These are phyloP conservation scores for Pygocentrus nattereri DNA, from an alignment of 2,797 vertebrate species.

Conservation along the genomic window DNA sequence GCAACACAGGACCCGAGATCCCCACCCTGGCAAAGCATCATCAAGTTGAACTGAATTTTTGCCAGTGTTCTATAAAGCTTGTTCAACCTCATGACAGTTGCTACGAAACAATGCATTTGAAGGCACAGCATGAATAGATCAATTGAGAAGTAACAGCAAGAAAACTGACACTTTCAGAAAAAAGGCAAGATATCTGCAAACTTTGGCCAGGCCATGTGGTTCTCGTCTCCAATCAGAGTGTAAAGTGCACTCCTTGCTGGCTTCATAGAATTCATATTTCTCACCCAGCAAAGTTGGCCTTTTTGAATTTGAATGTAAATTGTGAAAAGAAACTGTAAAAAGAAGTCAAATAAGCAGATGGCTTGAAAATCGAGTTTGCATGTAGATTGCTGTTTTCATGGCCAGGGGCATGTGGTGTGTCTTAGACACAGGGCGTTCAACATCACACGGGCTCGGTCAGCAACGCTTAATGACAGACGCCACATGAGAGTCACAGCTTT, in stretches of 20 bases:
- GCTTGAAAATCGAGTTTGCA: conserved; percentile 5
- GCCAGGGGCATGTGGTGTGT: conserved; percentile 6
- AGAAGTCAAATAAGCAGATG: conserved; percentile 4
- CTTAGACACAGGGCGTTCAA: neutral
- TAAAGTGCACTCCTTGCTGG: neutral
- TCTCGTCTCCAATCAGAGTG: neutral
- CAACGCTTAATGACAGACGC: conserved; percentile 15
- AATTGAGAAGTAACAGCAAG: too few species aligned
- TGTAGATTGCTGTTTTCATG: conserved; percentile 26
- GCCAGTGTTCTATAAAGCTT: too few species aligned
- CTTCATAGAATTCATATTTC: neutral
- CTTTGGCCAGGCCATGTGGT: neutral
- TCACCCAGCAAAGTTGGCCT: neutral
- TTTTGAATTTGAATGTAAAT: neutral
- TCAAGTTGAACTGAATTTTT: too few species aligned
- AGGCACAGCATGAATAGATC: too few species aligned
- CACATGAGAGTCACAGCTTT: conserved; percentile 32
- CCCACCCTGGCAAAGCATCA: too few species aligned
- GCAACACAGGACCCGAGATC: too few species aligned
- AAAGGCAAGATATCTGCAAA: neutral
- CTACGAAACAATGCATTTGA: too few species aligned
- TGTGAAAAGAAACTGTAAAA: neutral
- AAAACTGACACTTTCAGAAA: neutral
- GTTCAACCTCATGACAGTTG: too few species aligned
- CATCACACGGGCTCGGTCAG: neutral